Base-by-base conservation (phyloP, 2,888 invertebrate species). In the Eurois occulta region DNA sequence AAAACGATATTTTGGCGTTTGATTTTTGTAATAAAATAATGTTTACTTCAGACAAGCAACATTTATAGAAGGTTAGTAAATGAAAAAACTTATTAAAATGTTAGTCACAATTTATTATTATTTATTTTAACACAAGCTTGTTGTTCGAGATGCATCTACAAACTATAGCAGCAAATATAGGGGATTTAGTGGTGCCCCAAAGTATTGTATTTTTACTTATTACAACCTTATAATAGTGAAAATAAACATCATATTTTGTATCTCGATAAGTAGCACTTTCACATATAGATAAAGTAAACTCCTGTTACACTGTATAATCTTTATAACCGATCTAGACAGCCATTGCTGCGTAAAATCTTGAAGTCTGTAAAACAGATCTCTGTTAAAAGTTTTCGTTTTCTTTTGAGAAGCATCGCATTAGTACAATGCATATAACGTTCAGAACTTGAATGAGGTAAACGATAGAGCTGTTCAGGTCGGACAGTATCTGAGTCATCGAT, bases 1-100 rank as follows among this genome's bases (percentile, higher is more conserved):
- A 75, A 35, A 64, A 55, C 6, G 38, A 52, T 46, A 48, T 67
- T 13, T 64, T 67, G 58, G 18, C 55, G 58, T 43, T 52, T 72
- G n/a, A 38, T 4, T 16, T 64, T 64, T 64, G n/a, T 28, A 28
- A 28, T 58, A 16, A 58, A 28, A 32, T 58, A 28, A 28, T 8
- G 16, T 58, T 58, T 58, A 58, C 3, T 28, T 58, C 58, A 18
- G 8, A 58, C 16, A 28, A 18, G 58, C 16, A 58, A 28, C 16
- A 16, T 58, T 58, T 16, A 16, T 6, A n/a, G 10, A 5, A 55
- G 5, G 0, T 55, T 13, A 24, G 10, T 24, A 52, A 52, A 21
- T 4, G 11, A n/a, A 10, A 24, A 24, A 52, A 52, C 24, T 52
- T 24, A 52, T 24, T 3, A 52, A 52, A 52, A 52, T n/a, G n/a